phyloP scores from a whole-genome alignment of 2,113 vertebrate genomes.

The Tetrao urogallus region DNA sequence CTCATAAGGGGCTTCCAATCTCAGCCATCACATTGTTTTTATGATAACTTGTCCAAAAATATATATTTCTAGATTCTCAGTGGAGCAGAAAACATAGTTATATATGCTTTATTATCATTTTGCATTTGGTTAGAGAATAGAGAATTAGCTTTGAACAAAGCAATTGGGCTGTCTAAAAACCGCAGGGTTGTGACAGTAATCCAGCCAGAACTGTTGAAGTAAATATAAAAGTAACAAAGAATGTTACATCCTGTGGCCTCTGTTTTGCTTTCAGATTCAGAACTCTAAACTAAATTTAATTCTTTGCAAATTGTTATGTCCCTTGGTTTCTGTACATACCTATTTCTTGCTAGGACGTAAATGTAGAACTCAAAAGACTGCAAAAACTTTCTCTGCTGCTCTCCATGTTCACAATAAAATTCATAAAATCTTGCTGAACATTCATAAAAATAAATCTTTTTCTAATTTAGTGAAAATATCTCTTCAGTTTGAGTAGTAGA shows the following conservation, averaged over 20 bases:
- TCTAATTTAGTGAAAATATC: background rate
- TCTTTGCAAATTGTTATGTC: too few relatives aligned
- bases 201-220: background rate
- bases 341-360: background rate
- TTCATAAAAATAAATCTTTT: background rate
- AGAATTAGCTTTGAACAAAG: background rate
- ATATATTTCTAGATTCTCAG: background rate
- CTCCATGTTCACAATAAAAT: background rate
- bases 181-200: background rate
- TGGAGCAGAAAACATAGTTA: background rate
- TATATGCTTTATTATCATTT: background rate
- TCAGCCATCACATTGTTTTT: background rate
- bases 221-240: background rate
- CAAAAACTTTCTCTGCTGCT: background rate
- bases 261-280: background rate
- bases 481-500: background rate
- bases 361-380: fast-evolving
- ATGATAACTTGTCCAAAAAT: background rate
- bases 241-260: background rate
- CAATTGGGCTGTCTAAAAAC: background rate
- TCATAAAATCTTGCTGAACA: background rate
- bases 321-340: background rate
- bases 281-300: too few relatives aligned
- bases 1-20: background rate
- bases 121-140: background rate